These are phyloP conservation scores for Oreonectes daqikongensis DNA, from an alignment of 2,797 vertebrate species.

Conservation along the genomic window DNA sequence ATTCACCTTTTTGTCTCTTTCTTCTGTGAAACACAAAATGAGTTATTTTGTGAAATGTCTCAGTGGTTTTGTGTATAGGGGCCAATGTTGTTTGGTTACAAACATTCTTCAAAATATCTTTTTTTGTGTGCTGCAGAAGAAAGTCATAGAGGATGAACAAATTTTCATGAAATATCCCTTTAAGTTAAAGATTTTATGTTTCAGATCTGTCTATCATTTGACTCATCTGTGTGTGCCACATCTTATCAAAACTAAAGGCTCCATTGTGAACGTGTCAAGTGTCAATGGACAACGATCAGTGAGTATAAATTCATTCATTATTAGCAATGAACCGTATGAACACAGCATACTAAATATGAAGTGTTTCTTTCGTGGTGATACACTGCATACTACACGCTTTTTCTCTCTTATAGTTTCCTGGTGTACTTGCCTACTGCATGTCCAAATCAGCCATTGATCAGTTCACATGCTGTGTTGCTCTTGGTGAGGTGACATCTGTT, in stretches of 20 bases:
- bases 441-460: conserved; percentile 85
- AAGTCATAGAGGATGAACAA: too few species aligned
- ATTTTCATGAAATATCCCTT: too few species aligned
- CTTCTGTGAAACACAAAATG: too few species aligned
- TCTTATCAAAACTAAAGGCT: conserved; percentile 80
- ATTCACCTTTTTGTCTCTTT: too few species aligned
- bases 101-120: too few species aligned
- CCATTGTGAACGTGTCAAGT: conserved; percentile 82
- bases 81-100: too few species aligned
- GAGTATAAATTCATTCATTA: conserved; percentile 52
- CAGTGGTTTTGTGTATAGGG: too few species aligned
- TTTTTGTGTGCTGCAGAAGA: too few species aligned
- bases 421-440: conserved; percentile 84
- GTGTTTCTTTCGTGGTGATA: not conserved
- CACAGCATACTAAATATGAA: too few species aligned
- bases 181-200: conserved; percentile 33
- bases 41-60: too few species aligned
- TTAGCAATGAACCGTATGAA: not conserved
- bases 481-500: conserved; percentile 69
- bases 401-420: conserved; percentile 73
- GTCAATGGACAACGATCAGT: conserved; percentile 84
- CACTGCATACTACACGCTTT: not conserved
- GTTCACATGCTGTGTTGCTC: conserved; percentile 78
- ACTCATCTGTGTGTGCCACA: conserved; percentile 82
- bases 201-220: conserved; percentile 77